These are phyloP conservation scores for Beris chalybata DNA, from an alignment of 2,888 invertebrate genomes.

Conservation along the genomic window DNA sequence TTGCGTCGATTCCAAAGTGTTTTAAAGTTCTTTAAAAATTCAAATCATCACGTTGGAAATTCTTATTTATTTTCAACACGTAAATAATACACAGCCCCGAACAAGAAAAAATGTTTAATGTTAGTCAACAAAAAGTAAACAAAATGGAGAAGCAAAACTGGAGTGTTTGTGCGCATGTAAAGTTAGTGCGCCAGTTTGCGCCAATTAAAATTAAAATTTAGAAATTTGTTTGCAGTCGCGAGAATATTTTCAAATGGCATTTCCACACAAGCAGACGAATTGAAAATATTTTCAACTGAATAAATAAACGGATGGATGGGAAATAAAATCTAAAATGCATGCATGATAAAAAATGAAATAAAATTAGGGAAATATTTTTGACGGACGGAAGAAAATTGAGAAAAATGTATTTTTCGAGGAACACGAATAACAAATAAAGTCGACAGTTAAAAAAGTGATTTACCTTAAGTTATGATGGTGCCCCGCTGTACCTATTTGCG, in stretches of 20 bases:
- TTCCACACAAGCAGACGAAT: not conserved
- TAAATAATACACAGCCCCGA: not conserved
- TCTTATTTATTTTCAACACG: too few species aligned
- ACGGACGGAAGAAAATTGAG: slow-evolving; percentile 8
- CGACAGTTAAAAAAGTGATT: slow-evolving; percentile 43
- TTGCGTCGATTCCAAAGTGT: too few species aligned
- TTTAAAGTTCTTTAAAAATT: too few species aligned
- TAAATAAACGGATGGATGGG: slow-evolving; percentile 2
- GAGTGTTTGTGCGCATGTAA: slow-evolving; percentile 39
- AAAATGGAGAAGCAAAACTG: slow-evolving; percentile 40
- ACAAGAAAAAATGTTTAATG: slow-evolving; percentile 33
- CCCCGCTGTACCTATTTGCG: slow-evolving; percentile 61
- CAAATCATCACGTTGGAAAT: too few species aligned
- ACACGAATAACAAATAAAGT: not conserved
- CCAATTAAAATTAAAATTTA: slow-evolving; percentile 6
- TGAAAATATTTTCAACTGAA: slow-evolving; percentile 16
- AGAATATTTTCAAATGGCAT: slow-evolving; percentile 3
- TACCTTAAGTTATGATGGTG: slow-evolving; percentile 82
- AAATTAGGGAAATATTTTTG: slow-evolving; percentile 12
- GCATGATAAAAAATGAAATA: slow-evolving; percentile 3
- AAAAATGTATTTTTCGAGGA: not conserved
- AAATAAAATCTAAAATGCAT: slow-evolving; percentile 7
- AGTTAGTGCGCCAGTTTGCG: slow-evolving; percentile 34
- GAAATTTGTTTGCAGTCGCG: not conserved
- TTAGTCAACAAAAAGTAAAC: slow-evolving; percentile 44